These are phyloP conservation scores for Ibycter americanus DNA, from an alignment of 2,797 vertebrate species.

Conservation along the genomic window DNA sequence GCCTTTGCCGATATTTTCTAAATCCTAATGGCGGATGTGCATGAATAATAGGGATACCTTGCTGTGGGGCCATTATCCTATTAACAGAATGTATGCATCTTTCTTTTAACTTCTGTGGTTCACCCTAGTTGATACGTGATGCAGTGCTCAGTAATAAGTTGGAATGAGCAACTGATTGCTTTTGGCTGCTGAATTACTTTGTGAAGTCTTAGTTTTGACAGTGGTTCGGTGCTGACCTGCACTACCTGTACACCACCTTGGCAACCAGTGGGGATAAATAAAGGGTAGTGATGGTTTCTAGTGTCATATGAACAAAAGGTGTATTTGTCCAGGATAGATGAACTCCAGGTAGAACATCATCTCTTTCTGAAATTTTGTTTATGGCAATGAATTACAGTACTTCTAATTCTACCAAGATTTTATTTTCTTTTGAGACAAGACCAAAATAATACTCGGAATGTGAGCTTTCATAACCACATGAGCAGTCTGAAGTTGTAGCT, in stretches of 20 bases:
- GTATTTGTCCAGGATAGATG: background rate
- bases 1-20: background rate
- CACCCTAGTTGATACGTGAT: background rate
- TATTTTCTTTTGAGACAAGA: background rate
- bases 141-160: background rate
- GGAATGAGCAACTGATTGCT: background rate
- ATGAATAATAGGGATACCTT: background rate
- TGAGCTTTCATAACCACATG: background rate
- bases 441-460: background rate
- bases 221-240: background rate
- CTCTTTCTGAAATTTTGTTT: background rate
- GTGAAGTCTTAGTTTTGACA: background rate
- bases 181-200: background rate
- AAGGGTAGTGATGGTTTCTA: background rate
- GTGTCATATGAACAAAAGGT: background rate
- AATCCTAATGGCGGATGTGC: background rate
- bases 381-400: background rate
- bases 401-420: background rate
- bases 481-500: background rate
- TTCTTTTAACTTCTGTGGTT: background rate
- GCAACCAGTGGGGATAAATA: background rate
- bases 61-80: background rate
- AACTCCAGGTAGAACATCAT: background rate
- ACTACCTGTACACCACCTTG: background rate
- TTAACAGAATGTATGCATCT: background rate